These are phyloP conservation scores for Tachypleus tridentatus DNA, from an alignment of 1,140 invertebrate genomes.

Conservation along the genomic window DNA sequence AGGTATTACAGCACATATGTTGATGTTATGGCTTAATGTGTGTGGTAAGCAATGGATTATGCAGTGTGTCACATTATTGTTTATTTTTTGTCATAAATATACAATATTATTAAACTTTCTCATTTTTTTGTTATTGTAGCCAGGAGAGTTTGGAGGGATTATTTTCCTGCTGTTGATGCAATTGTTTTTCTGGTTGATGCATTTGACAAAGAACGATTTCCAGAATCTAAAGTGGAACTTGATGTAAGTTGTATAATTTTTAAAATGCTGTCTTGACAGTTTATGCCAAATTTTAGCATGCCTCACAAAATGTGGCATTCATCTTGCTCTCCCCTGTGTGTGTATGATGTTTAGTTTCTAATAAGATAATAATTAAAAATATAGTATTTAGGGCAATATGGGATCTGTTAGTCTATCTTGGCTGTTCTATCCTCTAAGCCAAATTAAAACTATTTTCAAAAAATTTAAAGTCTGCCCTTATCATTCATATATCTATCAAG, in stretches of 20 bases:
- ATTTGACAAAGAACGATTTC: constrained; percentile 73
- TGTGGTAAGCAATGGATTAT: background rate
- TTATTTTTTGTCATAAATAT: background rate
- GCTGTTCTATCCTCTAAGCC: no score
- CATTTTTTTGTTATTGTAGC: constrained; percentile 37
- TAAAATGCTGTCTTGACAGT: no score
- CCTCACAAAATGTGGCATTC: no score
- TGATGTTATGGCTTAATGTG: background rate
- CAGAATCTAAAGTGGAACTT: constrained; percentile 67
- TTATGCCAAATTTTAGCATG: no score
- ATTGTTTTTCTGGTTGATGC: constrained; percentile 99
- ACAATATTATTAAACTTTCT: constrained; percentile 1
- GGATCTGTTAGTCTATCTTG: no score
- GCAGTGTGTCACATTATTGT: no score
- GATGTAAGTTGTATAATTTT: constrained; percentile 33
- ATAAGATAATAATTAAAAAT: constrained; percentile 3
- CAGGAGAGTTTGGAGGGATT: constrained; percentile 97
- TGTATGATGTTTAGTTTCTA: no score
- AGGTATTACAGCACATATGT: background rate
- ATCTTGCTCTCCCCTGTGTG: no score
- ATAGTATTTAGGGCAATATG: background rate
- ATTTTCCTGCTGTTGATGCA: constrained; percentile 98
- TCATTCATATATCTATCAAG: no score
- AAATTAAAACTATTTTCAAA: no score
- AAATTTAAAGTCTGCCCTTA: no score